Evolutionary conservation across 92 coral and sea anemone genomes (phyloP).

Genomic region (Galaxea fascicularis): DNA sequence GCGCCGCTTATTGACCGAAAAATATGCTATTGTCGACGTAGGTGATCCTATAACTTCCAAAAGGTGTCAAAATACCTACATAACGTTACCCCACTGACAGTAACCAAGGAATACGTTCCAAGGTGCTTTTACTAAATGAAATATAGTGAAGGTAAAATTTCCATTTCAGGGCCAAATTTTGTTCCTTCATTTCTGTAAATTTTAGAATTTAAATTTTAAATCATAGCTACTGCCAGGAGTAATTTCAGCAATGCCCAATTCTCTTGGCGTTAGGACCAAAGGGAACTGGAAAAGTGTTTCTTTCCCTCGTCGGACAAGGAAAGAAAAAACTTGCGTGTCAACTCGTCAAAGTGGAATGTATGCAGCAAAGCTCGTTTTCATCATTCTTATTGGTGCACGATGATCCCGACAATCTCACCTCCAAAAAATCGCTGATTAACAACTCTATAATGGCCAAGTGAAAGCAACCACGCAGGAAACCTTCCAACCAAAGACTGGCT

Average conservation of each 20-base stretch:
- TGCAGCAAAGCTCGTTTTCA: neutral
- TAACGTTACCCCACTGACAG: conserved; percentile 8
- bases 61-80: conserved; percentile 3
- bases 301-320: conserved; percentile 27
- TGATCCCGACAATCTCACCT: conserved; percentile 14
- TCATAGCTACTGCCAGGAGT: neutral
- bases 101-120: conserved; percentile 1
- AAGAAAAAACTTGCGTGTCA: neutral
- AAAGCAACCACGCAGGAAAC: conserved; percentile 31
- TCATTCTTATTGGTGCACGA: neutral
- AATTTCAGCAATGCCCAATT: conserved; percentile 29
- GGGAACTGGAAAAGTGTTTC: conserved; percentile 47
- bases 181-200: conserved; percentile 15
- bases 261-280: conserved; percentile 33
- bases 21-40: neutral
- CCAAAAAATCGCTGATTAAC: conserved; percentile 34
- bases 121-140: neutral
- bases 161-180: conserved; percentile 30
- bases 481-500: conserved; percentile 18
- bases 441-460: conserved; percentile 44
- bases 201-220: neutral
- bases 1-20: conserved; percentile 3
- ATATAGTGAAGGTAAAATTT: neutral
- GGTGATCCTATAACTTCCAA: neutral
- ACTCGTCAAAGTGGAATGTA: neutral